Percentiles rank a stretch among this genome's conserved stretches.
phyloP scores from a whole-genome alignment of 2,888 invertebrate species.

The Smittia sp. region DNA sequence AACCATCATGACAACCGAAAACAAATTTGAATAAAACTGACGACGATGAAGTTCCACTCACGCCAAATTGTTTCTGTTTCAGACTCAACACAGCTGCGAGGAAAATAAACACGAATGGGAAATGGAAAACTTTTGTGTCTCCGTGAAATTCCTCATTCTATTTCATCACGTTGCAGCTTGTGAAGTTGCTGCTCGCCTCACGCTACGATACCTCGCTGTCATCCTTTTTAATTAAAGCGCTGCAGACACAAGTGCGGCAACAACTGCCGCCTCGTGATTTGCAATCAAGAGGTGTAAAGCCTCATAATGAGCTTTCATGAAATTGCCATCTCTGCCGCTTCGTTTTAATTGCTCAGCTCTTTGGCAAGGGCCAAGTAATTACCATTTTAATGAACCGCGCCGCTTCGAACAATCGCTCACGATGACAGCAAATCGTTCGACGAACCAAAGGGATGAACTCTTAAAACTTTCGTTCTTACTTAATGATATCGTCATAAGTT shows the following conservation, averaged over 20 bases:
- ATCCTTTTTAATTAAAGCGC: too few species aligned
- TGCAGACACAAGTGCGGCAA: too few species aligned
- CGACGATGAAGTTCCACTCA: neutral
- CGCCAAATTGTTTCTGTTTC: neutral
- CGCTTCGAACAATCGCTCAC: neutral
- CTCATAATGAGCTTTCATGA: constrained; percentile 1
- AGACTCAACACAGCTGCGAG: neutral
- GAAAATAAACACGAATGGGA: constrained; percentile 2
- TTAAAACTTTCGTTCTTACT: constrained; percentile 8
- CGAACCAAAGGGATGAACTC: neutral
- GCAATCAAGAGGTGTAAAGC: constrained; percentile 1
- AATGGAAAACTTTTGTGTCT: constrained; percentile 10
- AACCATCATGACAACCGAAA: neutral
- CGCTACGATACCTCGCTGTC: too few species aligned
- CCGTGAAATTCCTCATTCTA: neutral
- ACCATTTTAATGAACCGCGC: constrained; percentile 15
- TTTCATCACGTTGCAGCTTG: neutral
- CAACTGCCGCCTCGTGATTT: too few species aligned
- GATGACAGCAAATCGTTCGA: neutral
- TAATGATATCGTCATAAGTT: constrained; percentile 34
- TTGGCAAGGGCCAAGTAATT: neutral
- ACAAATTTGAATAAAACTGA: neutral
- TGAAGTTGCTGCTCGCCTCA: neutral
- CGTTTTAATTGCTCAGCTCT: neutral
- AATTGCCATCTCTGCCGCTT: neutral